Base-by-base conservation (phyloP, 2,888 invertebrate genomes). In the Ophioninae sp. region DNA sequence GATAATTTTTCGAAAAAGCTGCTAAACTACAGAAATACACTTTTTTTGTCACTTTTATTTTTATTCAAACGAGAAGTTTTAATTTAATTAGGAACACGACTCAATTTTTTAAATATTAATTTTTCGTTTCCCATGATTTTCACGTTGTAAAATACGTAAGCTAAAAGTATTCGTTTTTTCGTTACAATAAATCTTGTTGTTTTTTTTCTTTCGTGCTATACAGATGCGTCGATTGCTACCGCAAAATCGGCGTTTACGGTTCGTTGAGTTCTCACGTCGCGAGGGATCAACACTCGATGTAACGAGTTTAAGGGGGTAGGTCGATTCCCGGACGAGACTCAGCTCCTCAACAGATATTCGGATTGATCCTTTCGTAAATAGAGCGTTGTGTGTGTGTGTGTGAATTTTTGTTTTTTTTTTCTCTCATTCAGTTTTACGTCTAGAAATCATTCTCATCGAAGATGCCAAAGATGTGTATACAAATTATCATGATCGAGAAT, bases 391-490 rank as follows among this genome's bases (percentile, higher is more conserved):
- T 30, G 30, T 30, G 30, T 30, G 30, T 30, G 30, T 30, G 30
- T 30, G 30, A 30, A 30, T 30, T 30, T 30, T 30, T 30, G 1
- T 1, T 30, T 30, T 30, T 30, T 17, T 51, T 51, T 59, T 39
- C 20, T 20, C 5, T 41, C 59, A 9, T 30, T 37, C 41, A 8
- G 63, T 65, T 73, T 67, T 30, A 44, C 22, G 8, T 8, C 13
- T 7, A 37, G 41, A 44, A 51, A 44, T 51, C 22, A 61, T 73
- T 73, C 51, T 72, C 23, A 51, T 63, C 61, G 13, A 71, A 56
- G 39, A 75, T 81, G 81, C 84, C 84, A 84, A 84, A 84, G 81
- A 81, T 84, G 79, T 76, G 73, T 74, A 81, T 8, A 76, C 81
- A 78, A 78, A 77, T 81, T 71, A 75, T 75, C 41, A 78, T 73